These are phyloP conservation scores for Sinopyrophorus schimmeli DNA, from an alignment of 2,888 invertebrate species.

Conservation along the genomic window DNA sequence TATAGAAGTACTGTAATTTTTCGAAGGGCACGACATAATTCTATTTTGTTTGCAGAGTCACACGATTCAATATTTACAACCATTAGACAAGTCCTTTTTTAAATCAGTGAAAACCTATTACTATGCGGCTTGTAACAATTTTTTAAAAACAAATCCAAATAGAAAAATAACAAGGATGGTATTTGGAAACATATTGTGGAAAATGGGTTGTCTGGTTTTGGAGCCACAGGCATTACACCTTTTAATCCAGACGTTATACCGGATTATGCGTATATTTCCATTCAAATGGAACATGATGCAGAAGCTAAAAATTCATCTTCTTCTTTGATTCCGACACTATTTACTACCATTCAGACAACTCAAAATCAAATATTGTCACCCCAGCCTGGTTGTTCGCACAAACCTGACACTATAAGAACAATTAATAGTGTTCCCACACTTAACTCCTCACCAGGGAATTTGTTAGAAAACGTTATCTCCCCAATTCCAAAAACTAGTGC, in stretches of 20 bases:
- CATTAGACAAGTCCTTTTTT: constrained; percentile 25
- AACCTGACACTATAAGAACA: constrained; percentile 12
- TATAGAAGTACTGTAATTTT: constrained; percentile 23
- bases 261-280: constrained; percentile 35
- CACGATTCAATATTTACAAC: constrained; percentile 31
- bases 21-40: constrained; percentile 24
- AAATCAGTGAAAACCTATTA: constrained; percentile 23
- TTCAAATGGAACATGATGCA: constrained; percentile 3
- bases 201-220: constrained; percentile 34
- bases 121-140: constrained; percentile 19
- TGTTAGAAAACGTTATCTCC: constrained; percentile 17
- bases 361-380: constrained; percentile 8
- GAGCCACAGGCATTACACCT: constrained; percentile 34
- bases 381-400: constrained; percentile 18
- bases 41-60: constrained; percentile 28
- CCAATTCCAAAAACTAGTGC: constrained; percentile 17
- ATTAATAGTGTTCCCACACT: background rate
- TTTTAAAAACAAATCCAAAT: constrained; percentile 21
- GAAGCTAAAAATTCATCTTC: background rate
- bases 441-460: constrained; percentile 13
- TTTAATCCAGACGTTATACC: constrained; percentile 36
- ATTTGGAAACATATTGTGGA: constrained; percentile 32
- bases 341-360: background rate
- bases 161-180: constrained; percentile 27
- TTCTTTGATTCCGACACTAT: background rate